Percentiles rank a stretch among this genome's conserved stretches.
These are phyloP conservation scores for Hippasteria phrygiana DNA, from an alignment of 53 echinoderm and acorn worm genomes.

Conservation along the genomic window DNA sequence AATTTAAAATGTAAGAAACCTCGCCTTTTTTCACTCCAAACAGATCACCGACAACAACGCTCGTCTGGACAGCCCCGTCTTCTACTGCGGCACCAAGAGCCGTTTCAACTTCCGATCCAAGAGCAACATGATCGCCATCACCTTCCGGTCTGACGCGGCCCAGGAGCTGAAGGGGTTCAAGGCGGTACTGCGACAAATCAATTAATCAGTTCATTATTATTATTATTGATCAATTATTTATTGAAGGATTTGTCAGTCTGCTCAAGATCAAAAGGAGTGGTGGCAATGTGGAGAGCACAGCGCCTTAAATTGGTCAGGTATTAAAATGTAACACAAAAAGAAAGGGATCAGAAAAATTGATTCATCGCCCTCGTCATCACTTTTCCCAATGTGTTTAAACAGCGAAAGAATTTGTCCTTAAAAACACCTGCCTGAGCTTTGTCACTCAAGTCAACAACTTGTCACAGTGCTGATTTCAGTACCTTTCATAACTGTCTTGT, in stretches of 20 bases:
- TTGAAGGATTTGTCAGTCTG: background rate
- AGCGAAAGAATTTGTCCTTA: no score
- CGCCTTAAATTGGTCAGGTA: background rate
- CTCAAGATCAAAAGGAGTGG: no score
- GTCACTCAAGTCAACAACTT: no score
- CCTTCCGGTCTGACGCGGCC: slow-evolving; percentile 17
- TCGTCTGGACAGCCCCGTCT: background rate
- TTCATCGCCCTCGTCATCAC: no score
- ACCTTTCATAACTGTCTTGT: no score
- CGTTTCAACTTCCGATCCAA: slow-evolving; percentile 18
- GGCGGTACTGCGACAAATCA: slow-evolving; percentile 9
- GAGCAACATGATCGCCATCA: slow-evolving; percentile 35
- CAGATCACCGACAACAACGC: slow-evolving; percentile 32
- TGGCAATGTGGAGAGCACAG: no score
- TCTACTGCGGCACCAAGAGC: slow-evolving; percentile 48
- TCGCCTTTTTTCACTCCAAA: no score
- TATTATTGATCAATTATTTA: background rate
- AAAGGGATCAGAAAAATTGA: no score
- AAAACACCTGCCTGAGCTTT: no score
- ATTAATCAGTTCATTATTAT: background rate
- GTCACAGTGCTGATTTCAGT: no score
- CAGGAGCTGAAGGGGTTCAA: slow-evolving; percentile 33
- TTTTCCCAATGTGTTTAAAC: no score
- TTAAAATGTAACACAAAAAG: background rate
- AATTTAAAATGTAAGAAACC: no score